phyloP scores from a whole-genome alignment of 1,140 invertebrate genomes.

The Monomorium pharaonis region DNA sequence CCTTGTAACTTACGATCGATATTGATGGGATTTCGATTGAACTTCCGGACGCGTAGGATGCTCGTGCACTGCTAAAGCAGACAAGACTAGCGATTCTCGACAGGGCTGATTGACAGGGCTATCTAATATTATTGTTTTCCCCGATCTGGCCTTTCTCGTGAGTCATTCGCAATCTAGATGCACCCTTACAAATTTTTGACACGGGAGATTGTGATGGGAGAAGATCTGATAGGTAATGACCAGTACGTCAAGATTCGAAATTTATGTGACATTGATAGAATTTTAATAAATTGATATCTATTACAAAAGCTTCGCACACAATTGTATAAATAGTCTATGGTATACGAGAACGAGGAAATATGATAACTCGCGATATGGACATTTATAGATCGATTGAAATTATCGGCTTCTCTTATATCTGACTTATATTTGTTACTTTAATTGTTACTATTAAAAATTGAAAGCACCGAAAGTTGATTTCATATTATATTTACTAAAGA shows the following conservation, averaged over 20 bases:
- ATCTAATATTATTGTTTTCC: slow-evolving; percentile 46
- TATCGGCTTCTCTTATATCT: neutral
- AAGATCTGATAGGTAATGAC: neutral
- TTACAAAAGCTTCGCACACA: neutral
- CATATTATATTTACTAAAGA: neutral
- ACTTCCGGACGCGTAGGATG: slow-evolving; percentile 27
- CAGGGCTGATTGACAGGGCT: slow-evolving; percentile 25
- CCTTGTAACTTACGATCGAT: slow-evolving; percentile 50
- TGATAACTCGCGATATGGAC: neutral
- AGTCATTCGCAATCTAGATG: neutral
- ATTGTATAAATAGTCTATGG: neutral
- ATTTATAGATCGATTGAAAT: neutral
- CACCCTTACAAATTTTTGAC: neutral
- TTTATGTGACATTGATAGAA: neutral
- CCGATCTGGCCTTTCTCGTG: neutral
- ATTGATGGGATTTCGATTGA: slow-evolving; percentile 57
- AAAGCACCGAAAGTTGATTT: neutral
- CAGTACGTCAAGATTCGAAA: neutral
- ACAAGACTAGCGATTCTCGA: slow-evolving; percentile 6
- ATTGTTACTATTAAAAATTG: slow-evolving; percentile 25
- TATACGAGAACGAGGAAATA: neutral
- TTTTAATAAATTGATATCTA: neutral
- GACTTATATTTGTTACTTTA: neutral
- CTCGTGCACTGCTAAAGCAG: neutral
- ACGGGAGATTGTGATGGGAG: no score